Conservation (phyloP, 1,140 invertebrate genomes). For the Magallana gigas region DNA sequence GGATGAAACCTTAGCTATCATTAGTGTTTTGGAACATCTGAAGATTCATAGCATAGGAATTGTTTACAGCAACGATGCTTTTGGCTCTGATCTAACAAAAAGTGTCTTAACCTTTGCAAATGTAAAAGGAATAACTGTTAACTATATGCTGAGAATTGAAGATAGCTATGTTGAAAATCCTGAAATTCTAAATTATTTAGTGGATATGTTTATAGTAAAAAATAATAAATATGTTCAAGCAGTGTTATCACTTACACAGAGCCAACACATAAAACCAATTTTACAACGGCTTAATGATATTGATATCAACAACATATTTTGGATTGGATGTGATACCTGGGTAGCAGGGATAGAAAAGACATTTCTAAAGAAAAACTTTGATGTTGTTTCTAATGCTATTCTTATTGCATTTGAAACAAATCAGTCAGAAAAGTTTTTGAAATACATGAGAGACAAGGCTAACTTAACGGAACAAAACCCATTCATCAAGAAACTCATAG, state of each 20-base stretch:
- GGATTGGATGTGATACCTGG: constrained; percentile 9
- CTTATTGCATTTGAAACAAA: constrained; percentile 8
- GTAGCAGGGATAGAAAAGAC: neutral
- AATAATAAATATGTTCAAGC: constrained; percentile 4
- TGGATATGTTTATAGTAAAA: neutral
- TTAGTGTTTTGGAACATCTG: neutral
- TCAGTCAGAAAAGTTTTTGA: neutral
- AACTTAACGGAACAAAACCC: neutral
- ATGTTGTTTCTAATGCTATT: neutral
- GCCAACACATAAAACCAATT: neutral
- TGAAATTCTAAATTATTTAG: constrained; percentile 3
- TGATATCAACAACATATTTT: neutral
- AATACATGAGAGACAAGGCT: neutral
- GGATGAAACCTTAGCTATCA: neutral
- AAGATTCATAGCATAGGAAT: neutral
- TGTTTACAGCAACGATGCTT: constrained; percentile 7
- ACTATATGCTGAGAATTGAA: neutral
- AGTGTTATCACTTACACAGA: constrained; percentile 6
- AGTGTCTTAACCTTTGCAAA: constrained; percentile 1
- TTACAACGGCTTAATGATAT: neutral
- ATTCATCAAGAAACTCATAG: neutral
- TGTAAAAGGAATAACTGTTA: neutral
- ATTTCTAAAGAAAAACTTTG: neutral
- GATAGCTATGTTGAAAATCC: neutral
- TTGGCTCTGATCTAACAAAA: neutral